Evolutionary conservation across 1,140 invertebrate genomes (phyloP).

Genomic region (Diuraphis noxia): DNA sequence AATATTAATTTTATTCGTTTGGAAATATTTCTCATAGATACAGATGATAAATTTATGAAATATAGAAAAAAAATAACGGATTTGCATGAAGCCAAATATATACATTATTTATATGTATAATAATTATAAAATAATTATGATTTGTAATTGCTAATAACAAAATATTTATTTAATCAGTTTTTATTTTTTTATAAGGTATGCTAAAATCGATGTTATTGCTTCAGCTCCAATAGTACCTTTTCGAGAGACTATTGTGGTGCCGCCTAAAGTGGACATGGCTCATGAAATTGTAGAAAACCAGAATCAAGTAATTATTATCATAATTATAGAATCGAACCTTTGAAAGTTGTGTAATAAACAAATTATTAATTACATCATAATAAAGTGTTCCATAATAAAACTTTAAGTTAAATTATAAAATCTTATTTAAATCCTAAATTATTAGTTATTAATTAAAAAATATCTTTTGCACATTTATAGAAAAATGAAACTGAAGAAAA

Average conservation of each 20-base stretch:
- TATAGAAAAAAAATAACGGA: neutral
- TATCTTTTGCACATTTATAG: neutral
- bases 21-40: neutral
- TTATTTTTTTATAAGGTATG: conserved; percentile 64
- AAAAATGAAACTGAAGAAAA: conserved; percentile 57
- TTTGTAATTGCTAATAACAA: neutral
- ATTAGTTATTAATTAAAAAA: neutral
- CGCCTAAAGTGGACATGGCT: conserved; percentile 83
- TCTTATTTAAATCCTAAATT: neutral
- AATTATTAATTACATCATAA: neutral
- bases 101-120: too few species aligned
- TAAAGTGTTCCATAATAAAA: too few species aligned
- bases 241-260: conserved; percentile 86
- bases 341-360: neutral
- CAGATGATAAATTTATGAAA: neutral
- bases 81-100: neutral
- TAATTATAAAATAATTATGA: too few species aligned
- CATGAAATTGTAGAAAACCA: conserved; percentile 74
- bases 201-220: conserved; percentile 84
- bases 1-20: neutral
- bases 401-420: too few species aligned
- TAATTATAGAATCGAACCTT: neutral
- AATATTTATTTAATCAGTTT: neutral
- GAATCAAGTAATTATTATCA: conserved; percentile 19
- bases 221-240: conserved; percentile 97